Conservation (phyloP, 2,113 vertebrate species). For the Cricetomys ansorgei region DNA sequence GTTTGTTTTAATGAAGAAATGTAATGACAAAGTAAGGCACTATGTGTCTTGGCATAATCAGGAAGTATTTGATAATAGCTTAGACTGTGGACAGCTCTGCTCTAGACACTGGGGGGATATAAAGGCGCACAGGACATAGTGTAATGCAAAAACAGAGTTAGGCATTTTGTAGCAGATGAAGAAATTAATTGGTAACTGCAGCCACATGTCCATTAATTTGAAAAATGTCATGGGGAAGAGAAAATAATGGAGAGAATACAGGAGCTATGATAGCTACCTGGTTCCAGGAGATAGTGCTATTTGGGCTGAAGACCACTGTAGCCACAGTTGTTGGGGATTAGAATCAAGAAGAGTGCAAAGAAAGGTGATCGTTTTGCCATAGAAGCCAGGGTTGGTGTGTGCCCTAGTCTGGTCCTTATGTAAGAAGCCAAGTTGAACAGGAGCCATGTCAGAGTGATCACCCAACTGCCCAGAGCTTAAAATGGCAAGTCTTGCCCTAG, state of each 20-base stretch:
- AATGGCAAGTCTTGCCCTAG: background rate
- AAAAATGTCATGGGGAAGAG: background rate
- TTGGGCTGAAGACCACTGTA: background rate
- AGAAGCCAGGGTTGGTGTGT: background rate
- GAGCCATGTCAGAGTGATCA: background rate
- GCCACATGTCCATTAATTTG: background rate
- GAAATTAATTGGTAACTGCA: background rate
- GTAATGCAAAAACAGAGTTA: background rate
- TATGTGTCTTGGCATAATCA: background rate
- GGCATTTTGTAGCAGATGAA: background rate
- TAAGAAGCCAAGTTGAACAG: background rate
- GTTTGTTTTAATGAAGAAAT: constrained; percentile 50
- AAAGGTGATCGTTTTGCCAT: background rate
- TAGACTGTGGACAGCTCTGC: background rate
- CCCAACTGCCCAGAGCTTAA: background rate
- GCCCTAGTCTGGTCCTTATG: background rate
- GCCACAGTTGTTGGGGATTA: background rate
- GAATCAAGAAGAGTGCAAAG: background rate
- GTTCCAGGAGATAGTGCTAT: background rate
- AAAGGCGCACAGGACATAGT: background rate
- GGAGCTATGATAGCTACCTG: background rate
- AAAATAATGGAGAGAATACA: background rate
- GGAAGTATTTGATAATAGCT: background rate
- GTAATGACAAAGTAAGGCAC: background rate
- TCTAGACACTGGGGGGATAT: background rate